Evolutionary conservation across 2,797 vertebrate species (phyloP), one percentile per base, ranked within the genome.

Genomic region (Myripristis jacobus): DNA sequence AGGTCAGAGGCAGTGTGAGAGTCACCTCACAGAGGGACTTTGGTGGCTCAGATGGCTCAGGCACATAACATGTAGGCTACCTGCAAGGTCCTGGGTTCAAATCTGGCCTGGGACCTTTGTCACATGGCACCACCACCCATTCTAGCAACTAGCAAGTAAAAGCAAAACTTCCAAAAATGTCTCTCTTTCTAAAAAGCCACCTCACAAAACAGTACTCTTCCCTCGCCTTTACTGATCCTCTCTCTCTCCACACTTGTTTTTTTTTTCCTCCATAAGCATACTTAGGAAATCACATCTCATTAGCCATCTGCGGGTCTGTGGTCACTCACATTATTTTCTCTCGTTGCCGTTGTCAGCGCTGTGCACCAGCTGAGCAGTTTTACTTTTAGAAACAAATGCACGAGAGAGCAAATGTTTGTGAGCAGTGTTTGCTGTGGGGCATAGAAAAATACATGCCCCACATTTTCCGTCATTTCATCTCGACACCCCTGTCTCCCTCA

Each of bases 1-100:
- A 92, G 92, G 91, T 92, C 88, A 90, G 6, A 48, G 66, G 82
- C 81, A 86, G 91, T 89, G 92, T 91, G 79, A 80, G 47, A 77
- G 55, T 56, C 2, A 54, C 65, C 27, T 47, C 44, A 50, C 57
- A 46, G 54, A 75, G 27, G 34, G 34, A 38, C 19, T 10, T 34
- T 53, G 79, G 64, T 60, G 66, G 44, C 62, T 81, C 55, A 54
- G 73, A 82, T 80, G 79, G 85, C 63, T 87, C 75, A 87, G 38
- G 38, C 51, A 66, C 67, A 81, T 62, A 69, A n/a, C 21, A 52
- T 29, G 50, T 12, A 4, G 8, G 29, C 5, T 31, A 71, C 29
- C 50, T 12, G 13, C 12, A 3, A 41, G 4, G 38, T 41, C 38
- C 38, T 41, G 38, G 38, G 38, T 41, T 15, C 13, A 15, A 41